A percentile compares a stretch with the other conserved stretches of the same genome.
phyloP scores from a whole-genome alignment of 1,140 invertebrate genomes.

The Bombus difficillimus region DNA sequence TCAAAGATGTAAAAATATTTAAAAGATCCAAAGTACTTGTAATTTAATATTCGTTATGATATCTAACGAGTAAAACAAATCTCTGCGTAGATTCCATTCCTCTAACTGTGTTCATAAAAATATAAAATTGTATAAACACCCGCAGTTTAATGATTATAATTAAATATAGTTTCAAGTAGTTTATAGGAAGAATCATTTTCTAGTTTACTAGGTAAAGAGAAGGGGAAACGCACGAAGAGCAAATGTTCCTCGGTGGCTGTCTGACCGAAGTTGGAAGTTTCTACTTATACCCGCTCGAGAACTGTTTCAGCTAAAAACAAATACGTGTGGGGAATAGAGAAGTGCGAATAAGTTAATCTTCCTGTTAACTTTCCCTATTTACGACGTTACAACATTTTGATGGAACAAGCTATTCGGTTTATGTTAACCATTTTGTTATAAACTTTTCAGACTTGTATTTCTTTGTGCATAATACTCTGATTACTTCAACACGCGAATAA shows the following conservation, averaged over 20 bases:
- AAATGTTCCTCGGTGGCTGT: neutral
- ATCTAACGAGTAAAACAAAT: too few relatives aligned
- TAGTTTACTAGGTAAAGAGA: neutral
- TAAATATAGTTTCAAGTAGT: too few relatives aligned
- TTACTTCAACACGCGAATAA: neutral
- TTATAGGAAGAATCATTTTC: neutral
- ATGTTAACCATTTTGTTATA: neutral
- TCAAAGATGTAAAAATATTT: too few relatives aligned
- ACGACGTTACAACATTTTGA: neutral
- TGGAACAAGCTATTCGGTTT: neutral
- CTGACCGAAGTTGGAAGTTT: constrained; percentile 8
- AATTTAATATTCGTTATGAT: too few relatives aligned
- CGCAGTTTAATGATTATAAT: too few relatives aligned
- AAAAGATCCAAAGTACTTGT: too few relatives aligned
- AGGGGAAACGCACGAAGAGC: neutral
- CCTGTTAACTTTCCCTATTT: neutral
- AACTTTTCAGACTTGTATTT: neutral
- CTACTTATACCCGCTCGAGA: neutral
- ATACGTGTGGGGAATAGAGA: too few relatives aligned
- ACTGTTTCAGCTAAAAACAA: neutral
- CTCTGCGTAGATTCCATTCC: too few relatives aligned
- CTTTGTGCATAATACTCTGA: neutral
- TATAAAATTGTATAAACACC: too few relatives aligned
- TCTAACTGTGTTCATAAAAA: too few relatives aligned
- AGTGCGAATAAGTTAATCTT: neutral